Evolutionary conservation across 2,888 invertebrate genomes (phyloP), one percentile per base, ranked within the genome.

Genomic region (Amphipyra tragopoginis): DNA sequence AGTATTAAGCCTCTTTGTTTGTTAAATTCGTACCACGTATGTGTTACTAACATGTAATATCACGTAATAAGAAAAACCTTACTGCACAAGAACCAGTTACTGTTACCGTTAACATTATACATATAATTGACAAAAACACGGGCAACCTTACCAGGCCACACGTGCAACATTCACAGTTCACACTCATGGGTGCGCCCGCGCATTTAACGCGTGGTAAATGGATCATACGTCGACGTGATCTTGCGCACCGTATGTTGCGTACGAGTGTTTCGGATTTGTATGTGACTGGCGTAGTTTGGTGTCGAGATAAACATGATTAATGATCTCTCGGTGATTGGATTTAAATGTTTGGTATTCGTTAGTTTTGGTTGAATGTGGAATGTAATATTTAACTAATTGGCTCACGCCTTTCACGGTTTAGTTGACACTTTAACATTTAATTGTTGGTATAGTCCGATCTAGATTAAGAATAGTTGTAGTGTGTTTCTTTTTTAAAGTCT

Each of bases 101-200:
- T 15, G 50, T 53, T 55, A 21, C 49, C 15, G 47, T 51, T 38
- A 56, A 63, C 47, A 50, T 65, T 74, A 70, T 45, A n/a, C n/a
- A n/a, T n/a, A 61, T 56, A 59, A 74, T 72, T 50, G 33, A 56
- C 42, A 42, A 67, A 59, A 68, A 54, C 58, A 57, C 65, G 49
- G 60, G 51, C 67, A 71, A 62, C 65, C 73, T 62, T 64, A 68
- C 54, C 70, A 10, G 51, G 51, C 48, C 52, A 72, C 71, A 70
- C 70, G 69, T 75, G 72, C 65, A 54, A 21, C 33, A 49, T 44
- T 9, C 61, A 49, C 58, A 48, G 44, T 61, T 67, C 66, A 64
- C 74, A 65, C 67, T 65, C 38, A 53, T 69, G 49, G 80, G 80
- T 77, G 80, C 65, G 80, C 74, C 80, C 40, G 60, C 62, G 71